These are phyloP conservation scores for Irena cyanogastra DNA, from an alignment of 2,113 vertebrate species.

Conservation along the genomic window DNA sequence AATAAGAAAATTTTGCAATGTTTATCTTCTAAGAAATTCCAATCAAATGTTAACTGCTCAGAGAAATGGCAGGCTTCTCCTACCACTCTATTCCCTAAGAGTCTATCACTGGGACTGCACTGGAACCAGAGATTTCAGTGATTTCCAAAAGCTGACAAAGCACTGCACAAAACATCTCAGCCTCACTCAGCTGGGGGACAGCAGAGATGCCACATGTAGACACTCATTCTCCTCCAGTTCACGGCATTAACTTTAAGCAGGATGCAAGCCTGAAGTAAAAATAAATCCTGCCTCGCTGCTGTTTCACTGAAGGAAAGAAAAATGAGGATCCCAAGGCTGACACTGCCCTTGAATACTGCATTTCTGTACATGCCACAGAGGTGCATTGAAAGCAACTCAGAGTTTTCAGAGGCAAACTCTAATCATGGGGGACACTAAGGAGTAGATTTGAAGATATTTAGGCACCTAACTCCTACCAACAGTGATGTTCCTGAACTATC, in stretches of 20 bases:
- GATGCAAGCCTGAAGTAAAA: background rate
- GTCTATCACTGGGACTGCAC: background rate
- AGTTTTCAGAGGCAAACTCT: background rate
- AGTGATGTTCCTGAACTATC: background rate
- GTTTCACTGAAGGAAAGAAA: background rate
- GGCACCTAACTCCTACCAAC: background rate
- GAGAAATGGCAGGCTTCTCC: background rate
- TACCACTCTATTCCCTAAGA: background rate
- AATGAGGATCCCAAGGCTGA: background rate
- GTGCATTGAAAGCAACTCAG: background rate
- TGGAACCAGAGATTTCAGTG: background rate
- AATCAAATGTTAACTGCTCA: background rate
- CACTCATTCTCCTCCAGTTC: background rate
- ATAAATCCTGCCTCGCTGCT: background rate
- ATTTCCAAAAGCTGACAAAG: background rate
- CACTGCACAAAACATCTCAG: background rate
- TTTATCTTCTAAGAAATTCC: background rate
- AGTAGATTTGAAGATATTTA: background rate
- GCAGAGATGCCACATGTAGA: background rate
- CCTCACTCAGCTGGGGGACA: fast-evolving
- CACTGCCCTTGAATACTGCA: background rate
- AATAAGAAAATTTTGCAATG: background rate
- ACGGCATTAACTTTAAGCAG: background rate
- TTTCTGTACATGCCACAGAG: background rate
- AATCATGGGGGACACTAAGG: background rate